Evolutionary conservation across 2,888 invertebrate genomes (phyloP), one percentile per base, ranked within the genome.

Genomic region (Caenorhabditis parvicauda): DNA sequence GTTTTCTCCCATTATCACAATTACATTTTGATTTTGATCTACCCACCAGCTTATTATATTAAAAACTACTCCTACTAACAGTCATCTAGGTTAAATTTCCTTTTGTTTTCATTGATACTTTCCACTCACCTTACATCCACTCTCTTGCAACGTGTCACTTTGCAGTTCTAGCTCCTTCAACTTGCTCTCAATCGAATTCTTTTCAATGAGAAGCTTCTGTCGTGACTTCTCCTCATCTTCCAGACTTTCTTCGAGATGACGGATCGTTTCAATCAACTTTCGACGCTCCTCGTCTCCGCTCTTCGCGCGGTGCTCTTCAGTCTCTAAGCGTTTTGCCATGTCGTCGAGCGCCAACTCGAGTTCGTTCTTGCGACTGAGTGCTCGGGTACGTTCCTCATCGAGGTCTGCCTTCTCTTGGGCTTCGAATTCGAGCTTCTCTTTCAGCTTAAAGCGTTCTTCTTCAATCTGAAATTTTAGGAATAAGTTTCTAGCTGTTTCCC

Each of bases 201-300:
- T 93, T 83, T 99, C 98, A 54, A 98, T 84, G 82, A 96, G 94
- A 35, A 96, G 82, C 83, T 98, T 99, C 83, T 98, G 98, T 0
- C 95, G 85, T 2, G 92, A 90, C 0, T 88, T 90, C 82, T 99
- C 98, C 80, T 99, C 98, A 76, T 96, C 95, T 81, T 98, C 98
- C 53, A 99, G 83, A 60, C 76, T 77, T 29, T 73, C 76, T 50
- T 82, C 80, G 38, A 81, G 59, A 46, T 80, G 79, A 38, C 63
- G 57, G 19, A 77, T 69, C 25, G 64, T 68, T 45, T 76, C 86
- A 52, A 87, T 87, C 42, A 88, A 88, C 32, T 92, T 86, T 79
- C 95, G 94, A 82, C 95, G 95, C 81, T 96, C 96, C 81, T 96
- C 95, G 82, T 96, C 96, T 71, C 95, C 74, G 94, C 89, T 60